Base-by-base conservation (phyloP, 2,888 invertebrate genomes). In the Sminthurides aquaticus region DNA sequence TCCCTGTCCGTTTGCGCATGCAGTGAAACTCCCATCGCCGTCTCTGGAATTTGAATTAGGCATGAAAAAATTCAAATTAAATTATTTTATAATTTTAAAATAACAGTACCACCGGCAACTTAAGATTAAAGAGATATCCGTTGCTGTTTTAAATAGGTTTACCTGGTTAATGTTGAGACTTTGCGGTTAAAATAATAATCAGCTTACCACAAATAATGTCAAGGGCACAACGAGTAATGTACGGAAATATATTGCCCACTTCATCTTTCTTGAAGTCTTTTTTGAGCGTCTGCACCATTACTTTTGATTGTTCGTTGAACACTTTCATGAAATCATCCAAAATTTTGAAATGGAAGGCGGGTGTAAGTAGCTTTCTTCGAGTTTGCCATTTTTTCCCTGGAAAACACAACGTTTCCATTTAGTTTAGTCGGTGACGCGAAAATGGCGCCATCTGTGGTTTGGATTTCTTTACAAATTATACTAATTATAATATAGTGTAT, bases 321-420 rank as follows among this genome's bases (percentile, higher is more conserved):
- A 81, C 78, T 2, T 76, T 75, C 22, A 81, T 67, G 69, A 81
- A 82, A 67, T 81, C 80, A 66, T 79, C 77, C 43, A 82, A 76
- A 61, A 82, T 82, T 67, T 79, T 79, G 74, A 81, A 82, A 72
- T 82, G 82, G 71, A 82, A 82, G 1, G 81, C 79, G 8, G 82
- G 82, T 0, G 82, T 82, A 5, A 64, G 34, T 5, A 64, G 29
- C 29, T 64, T 58, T 20, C 64, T 11, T 26, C 64, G 49, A 1
- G 18, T 49, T 5, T 52, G 34, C 64, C 64, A 64, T 52, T 64
- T 52, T 54, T 82, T 62, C 15, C 67, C 70, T 66, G n/a, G 15
- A 43, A 34, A n/a, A 49, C 22, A n/a, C 15, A 2, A 2, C n/a
- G n/a, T n/a, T n/a, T 28, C 3, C 25, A 28, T 28, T n/a, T 3